Conservation (phyloP, 2,888 invertebrate genomes). For the Leptopilina drosophilae region DNA sequence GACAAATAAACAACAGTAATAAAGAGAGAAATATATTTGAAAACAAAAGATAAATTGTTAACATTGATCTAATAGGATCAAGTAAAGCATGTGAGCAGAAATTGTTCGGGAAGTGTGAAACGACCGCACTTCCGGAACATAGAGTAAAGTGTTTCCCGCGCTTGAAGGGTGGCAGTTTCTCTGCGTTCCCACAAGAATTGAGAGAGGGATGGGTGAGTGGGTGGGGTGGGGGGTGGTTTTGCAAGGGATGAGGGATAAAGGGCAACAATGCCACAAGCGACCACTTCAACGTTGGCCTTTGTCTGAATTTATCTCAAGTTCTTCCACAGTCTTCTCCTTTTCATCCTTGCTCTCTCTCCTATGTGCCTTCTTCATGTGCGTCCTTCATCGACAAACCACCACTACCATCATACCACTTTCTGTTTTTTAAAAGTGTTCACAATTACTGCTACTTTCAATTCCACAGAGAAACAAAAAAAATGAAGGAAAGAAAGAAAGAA, state of each 20-base stretch:
- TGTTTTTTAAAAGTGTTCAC: slow-evolving; percentile 30
- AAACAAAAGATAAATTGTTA: slow-evolving; percentile 37
- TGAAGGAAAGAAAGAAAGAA: slow-evolving; percentile 16
- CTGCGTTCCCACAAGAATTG: slow-evolving; percentile 46
- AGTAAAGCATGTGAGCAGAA: slow-evolving; percentile 19
- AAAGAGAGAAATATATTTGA: background rate
- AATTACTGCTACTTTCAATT: slow-evolving; percentile 49
- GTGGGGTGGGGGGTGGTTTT: slow-evolving; percentile 43
- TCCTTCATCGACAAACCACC: slow-evolving; percentile 39
- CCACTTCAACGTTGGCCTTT: slow-evolving; percentile 67
- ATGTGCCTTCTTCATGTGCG: slow-evolving; percentile 27
- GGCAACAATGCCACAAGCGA: slow-evolving; percentile 72
- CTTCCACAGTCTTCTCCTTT: slow-evolving; percentile 51
- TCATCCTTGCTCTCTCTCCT: slow-evolving; percentile 44
- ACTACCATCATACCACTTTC: slow-evolving; percentile 8
- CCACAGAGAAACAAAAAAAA: slow-evolving; percentile 30
- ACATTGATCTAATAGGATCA: slow-evolving; percentile 36
- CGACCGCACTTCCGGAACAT: slow-evolving; percentile 70
- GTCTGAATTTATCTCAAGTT: slow-evolving; percentile 66
- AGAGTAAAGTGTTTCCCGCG: slow-evolving; percentile 66
- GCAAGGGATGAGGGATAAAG: slow-evolving; percentile 63
- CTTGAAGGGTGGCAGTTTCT: slow-evolving; percentile 53
- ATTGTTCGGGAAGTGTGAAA: slow-evolving; percentile 66
- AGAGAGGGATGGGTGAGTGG: background rate
- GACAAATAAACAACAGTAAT: too few relatives aligned